Conservation (phyloP, 2,113 vertebrate species). For the Neolamprologus sp. region DNA sequence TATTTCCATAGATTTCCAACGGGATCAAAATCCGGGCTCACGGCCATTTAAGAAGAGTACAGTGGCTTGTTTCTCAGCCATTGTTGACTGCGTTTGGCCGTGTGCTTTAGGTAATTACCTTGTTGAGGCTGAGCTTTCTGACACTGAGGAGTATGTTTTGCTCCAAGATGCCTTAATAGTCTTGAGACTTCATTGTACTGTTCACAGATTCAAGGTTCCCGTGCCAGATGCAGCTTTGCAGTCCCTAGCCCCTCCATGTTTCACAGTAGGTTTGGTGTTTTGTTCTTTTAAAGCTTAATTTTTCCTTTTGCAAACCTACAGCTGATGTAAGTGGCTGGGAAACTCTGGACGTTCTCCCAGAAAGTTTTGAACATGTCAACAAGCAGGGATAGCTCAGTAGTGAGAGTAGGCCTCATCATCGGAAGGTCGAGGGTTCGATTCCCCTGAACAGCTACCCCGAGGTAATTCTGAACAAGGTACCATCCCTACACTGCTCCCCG, state of each 20-base stretch:
- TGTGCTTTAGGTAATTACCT: background rate
- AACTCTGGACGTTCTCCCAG: background rate
- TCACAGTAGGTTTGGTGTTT: background rate
- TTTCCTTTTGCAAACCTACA: background rate
- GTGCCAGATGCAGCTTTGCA: background rate
- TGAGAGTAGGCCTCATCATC: background rate
- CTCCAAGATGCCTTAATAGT: background rate
- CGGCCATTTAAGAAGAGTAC: background rate
- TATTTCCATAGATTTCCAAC: background rate
- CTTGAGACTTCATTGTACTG: background rate
- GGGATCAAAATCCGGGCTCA: background rate
- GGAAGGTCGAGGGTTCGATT: accelerated
- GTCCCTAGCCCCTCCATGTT: background rate
- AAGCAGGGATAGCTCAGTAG: background rate
- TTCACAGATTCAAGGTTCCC: background rate
- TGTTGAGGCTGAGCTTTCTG: background rate
- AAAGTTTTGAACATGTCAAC: background rate
- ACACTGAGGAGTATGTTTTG: background rate
- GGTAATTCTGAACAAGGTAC: background rate
- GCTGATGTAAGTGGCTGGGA: background rate
- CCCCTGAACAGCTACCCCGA: background rate
- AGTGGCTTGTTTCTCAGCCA: background rate
- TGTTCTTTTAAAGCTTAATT: background rate
- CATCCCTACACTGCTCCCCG: background rate
- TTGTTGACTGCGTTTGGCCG: background rate